These are phyloP conservation scores for Digitonthophagus gazella DNA, from an alignment of 2,888 invertebrate genomes.

Conservation along the genomic window DNA sequence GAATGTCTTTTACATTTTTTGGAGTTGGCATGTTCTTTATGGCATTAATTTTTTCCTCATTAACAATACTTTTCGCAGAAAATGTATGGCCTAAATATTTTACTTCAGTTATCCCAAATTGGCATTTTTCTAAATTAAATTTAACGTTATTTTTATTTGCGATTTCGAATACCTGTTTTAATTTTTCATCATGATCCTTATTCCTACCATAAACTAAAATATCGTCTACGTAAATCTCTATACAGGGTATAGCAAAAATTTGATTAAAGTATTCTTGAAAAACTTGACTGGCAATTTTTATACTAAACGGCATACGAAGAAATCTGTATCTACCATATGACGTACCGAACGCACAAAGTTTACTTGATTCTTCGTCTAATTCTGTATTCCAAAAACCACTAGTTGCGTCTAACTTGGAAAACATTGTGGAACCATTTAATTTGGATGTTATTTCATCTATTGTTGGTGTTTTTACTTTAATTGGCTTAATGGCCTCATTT, in stretches of 20 bases:
- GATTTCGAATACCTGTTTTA: slow-evolving; percentile 23
- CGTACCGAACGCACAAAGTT: slow-evolving; percentile 36
- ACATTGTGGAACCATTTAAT: slow-evolving; percentile 28
- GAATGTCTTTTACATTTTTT: slow-evolving; percentile 19
- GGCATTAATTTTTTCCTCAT: slow-evolving; percentile 14
- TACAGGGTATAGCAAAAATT: slow-evolving; percentile 21
- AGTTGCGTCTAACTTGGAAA: too few species aligned
- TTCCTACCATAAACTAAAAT: slow-evolving; percentile 23
- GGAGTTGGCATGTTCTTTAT: slow-evolving; percentile 15
- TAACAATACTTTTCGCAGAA: slow-evolving; percentile 1
- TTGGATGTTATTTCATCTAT: slow-evolving; percentile 29
- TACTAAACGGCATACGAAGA: slow-evolving; percentile 22
- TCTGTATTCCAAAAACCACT: slow-evolving; percentile 36
- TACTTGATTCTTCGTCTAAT: slow-evolving; percentile 33
- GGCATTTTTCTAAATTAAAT: too few species aligned
- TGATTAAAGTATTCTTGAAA: slow-evolving; percentile 25
- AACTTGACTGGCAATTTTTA: slow-evolving; percentile 19
- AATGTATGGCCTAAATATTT: slow-evolving; percentile 25
- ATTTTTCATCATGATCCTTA: slow-evolving; percentile 23
- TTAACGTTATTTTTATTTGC: slow-evolving; percentile 21
- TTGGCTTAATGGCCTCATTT: slow-evolving; percentile 30
- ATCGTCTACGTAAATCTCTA: slow-evolving; percentile 27
- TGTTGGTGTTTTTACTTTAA: slow-evolving; percentile 32
- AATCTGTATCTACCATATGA: slow-evolving; percentile 28
- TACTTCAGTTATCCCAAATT: slow-evolving; percentile 23